Percentiles rank a stretch among this genome's conserved stretches.
phyloP scores from a whole-genome alignment of 2,113 vertebrate species.

The Hippocampus guttulatus region DNA sequence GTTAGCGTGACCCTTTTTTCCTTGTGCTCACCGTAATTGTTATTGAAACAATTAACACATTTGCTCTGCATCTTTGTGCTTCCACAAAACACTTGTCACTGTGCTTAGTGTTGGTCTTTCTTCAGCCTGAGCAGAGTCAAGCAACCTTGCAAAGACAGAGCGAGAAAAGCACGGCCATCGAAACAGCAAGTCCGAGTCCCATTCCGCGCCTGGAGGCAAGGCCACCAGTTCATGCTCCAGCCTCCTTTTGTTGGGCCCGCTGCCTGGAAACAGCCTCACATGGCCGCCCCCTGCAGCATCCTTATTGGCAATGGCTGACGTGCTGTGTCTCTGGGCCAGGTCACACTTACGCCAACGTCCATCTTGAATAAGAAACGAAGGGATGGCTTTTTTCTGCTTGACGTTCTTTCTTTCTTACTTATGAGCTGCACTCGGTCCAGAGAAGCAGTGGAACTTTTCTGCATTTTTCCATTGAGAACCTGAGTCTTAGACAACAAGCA shows the following conservation, averaged over 20 bases:
- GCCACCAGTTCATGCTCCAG: constrained; percentile 45
- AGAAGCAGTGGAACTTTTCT: constrained; percentile 16
- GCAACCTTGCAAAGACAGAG: constrained; percentile 6
- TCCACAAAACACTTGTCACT: constrained; percentile 7
- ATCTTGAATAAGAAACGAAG: constrained; percentile 1
- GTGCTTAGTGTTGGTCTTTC: constrained; percentile 10
- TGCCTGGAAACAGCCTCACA: constrained; percentile 55
- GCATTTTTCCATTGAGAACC: background rate
- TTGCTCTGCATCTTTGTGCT: background rate
- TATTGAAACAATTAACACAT: constrained; percentile 16
- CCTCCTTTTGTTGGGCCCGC: constrained; percentile 45
- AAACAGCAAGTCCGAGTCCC: constrained; percentile 65
- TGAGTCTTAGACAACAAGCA: constrained; percentile 11
- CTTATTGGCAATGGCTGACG: constrained; percentile 38
- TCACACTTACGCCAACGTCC: constrained; percentile 41
- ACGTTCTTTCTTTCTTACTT: constrained; percentile 4
- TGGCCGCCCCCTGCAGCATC: constrained; percentile 38
- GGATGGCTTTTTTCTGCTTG: background rate
- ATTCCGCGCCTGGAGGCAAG: constrained; percentile 66
- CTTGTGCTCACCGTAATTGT: constrained; percentile 17
- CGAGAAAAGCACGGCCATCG: constrained; percentile 33
- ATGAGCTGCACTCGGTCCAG: constrained; percentile 34
- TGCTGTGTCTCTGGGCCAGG: constrained; percentile 49
- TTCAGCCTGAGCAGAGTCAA: background rate
- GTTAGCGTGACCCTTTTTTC: constrained; percentile 18